Evolutionary conservation across 2,888 invertebrate genomes (phyloP).

Genomic region (Tiphia femorata): DNA sequence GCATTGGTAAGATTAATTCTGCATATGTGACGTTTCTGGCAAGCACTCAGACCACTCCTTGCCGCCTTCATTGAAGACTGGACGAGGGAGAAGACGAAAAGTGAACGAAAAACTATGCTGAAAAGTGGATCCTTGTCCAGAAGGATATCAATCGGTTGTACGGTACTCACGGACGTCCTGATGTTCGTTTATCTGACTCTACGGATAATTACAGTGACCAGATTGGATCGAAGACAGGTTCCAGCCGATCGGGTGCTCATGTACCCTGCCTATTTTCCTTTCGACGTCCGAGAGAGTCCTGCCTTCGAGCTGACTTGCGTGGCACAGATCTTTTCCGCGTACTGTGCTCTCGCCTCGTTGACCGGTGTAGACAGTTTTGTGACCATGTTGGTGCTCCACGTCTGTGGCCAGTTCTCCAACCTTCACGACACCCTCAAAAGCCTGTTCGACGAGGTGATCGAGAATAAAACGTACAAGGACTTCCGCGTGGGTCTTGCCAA

Average conservation of each 20-base stretch:
- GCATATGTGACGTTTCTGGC: too few species aligned
- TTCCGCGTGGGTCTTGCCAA: constrained; percentile 15
- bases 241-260: not conserved
- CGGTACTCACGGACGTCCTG: constrained; percentile 34
- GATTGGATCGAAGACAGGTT: not conserved
- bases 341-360: constrained; percentile 24
- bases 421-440: constrained; percentile 10
- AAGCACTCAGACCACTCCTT: constrained; percentile 13
- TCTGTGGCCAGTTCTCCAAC: constrained; percentile 35
- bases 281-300: constrained; percentile 12
- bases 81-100: not conserved
- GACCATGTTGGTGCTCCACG: constrained; percentile 37
- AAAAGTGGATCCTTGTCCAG: constrained; percentile 10
- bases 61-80: constrained; percentile 29
- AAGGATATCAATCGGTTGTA: constrained; percentile 22
- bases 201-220: not conserved
- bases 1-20: too few species aligned
- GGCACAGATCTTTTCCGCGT: constrained; percentile 22
- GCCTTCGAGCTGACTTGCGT: constrained; percentile 14
- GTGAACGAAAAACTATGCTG: constrained; percentile 19
- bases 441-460: not conserved
- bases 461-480: not conserved
- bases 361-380: constrained; percentile 36
- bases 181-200: constrained; percentile 11
- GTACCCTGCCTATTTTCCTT: constrained; percentile 33